These are phyloP conservation scores for Daphoenositta chrysoptera DNA, from an alignment of 2,113 vertebrate species.

Conservation along the genomic window DNA sequence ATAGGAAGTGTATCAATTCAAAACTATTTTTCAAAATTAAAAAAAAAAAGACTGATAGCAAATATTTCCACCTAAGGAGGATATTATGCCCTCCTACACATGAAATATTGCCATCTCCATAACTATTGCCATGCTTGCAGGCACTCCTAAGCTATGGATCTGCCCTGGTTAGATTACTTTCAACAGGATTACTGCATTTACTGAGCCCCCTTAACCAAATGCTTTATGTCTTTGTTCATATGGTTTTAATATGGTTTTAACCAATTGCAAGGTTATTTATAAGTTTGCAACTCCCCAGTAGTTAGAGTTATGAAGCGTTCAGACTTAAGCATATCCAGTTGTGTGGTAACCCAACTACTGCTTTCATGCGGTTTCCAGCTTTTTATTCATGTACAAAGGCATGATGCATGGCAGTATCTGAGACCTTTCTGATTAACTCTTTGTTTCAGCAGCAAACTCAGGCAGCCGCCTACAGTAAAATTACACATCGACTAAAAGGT, in stretches of 20 bases:
- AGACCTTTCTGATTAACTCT: slow-evolving; percentile 70
- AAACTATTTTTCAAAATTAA: not conserved
- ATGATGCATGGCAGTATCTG: slow-evolving; percentile 67
- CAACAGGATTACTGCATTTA: slow-evolving; percentile 71
- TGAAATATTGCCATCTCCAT: not conserved
- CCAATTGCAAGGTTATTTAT: slow-evolving; percentile 95
- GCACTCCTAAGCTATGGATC: slow-evolving; percentile 40
- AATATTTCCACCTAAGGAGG: not conserved
- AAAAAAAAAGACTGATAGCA: not conserved
- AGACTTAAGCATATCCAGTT: slow-evolving; percentile 91
- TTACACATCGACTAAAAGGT: not conserved
- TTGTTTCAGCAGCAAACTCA: slow-evolving; percentile 57
- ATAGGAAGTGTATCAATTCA: not conserved
- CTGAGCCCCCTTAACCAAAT: slow-evolving; percentile 71
- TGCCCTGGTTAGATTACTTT: slow-evolving; percentile 68
- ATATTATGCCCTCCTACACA: not conserved
- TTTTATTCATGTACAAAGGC: slow-evolving; percentile 71
- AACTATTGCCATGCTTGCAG: slow-evolving; percentile 18
- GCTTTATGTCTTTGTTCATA: slow-evolving; percentile 80
- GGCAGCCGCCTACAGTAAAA: slow-evolving; percentile 33
- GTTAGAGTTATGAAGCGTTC: slow-evolving; percentile 89
- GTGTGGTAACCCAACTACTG: slow-evolving; percentile 82
- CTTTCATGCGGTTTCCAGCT: slow-evolving; percentile 84
- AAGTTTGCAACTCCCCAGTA: slow-evolving; percentile 89
- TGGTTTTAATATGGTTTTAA: slow-evolving; percentile 91